These are phyloP conservation scores for Hypselothyrea guttata DNA, from an alignment of 2,888 invertebrate species.

Conservation along the genomic window DNA sequence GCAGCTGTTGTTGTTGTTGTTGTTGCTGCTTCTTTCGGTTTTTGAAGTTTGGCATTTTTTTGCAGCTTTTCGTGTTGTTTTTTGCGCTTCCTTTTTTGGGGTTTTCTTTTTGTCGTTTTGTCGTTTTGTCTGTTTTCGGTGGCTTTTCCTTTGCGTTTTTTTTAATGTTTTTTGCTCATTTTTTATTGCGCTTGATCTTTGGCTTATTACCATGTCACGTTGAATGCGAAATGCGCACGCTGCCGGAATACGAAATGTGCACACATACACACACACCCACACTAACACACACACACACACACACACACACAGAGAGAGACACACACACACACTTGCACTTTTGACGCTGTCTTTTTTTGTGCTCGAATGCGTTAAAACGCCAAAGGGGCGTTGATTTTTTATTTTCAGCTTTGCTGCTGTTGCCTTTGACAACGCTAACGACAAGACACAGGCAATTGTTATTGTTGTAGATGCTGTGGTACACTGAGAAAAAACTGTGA, in stretches of 20 bases:
- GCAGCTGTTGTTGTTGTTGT: slow-evolving; percentile 36
- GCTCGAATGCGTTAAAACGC: slow-evolving; percentile 60
- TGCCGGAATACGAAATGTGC: slow-evolving; percentile 54
- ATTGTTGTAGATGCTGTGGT: slow-evolving; percentile 10
- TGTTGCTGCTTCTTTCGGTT: slow-evolving; percentile 28
- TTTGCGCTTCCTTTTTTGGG: not conserved
- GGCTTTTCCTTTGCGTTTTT: slow-evolving; percentile 9
- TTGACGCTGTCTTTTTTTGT: slow-evolving; percentile 24
- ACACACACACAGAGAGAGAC: slow-evolving; percentile 12
- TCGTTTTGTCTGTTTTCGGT: slow-evolving; percentile 4
- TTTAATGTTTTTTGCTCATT: slow-evolving; percentile 41
- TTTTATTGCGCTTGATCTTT: slow-evolving; percentile 78
- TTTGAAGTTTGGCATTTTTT: slow-evolving; percentile 47
- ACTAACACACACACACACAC: slow-evolving; percentile 4
- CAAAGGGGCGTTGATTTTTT: slow-evolving; percentile 65
- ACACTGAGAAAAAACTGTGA: no score
- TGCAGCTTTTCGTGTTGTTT: slow-evolving; percentile 36
- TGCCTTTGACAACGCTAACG: slow-evolving; percentile 52
- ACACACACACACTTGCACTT: slow-evolving; percentile 4
- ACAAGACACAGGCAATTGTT: slow-evolving; percentile 31
- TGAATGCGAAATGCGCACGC: slow-evolving; percentile 69
- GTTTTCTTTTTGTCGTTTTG: slow-evolving; percentile 7
- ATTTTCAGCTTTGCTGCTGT: slow-evolving; percentile 27
- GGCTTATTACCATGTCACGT: slow-evolving; percentile 79
- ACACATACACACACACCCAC: slow-evolving; percentile 18